Evolutionary conservation across 2,888 invertebrate species (phyloP), one percentile per base, ranked within the genome.

Genomic region (Hymenopus coronatus): DNA sequence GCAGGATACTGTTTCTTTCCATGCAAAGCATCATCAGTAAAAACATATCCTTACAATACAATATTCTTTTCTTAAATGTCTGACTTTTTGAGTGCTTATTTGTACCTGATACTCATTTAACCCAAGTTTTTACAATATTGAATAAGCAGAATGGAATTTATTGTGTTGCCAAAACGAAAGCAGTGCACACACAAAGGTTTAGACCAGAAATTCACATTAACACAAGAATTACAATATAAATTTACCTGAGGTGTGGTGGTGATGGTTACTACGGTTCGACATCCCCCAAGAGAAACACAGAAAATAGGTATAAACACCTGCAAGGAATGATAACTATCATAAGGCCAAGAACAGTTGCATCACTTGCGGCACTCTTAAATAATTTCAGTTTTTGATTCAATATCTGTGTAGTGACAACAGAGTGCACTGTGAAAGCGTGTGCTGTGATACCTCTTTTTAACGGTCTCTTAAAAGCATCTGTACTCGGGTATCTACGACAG

Each of bases 261-360:
- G n/a, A 85, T 40, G 15, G 46, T 85, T 85, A 46, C 20, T 28
- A 85, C 46, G 27, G 30, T 46, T 25, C 46, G 85, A 46, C 85
- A 85, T 25, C 85, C 46, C 40, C 46, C 85, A 46, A 85, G 27
- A n/a, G 85, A 85, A 46, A 46, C 27, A 85, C 85, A 85, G 85
- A 85, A 85, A 85, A n/a, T 46, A 85, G 85, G 85, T 46, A 85
- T 28, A 85, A 85, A 46, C 25, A 85, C 85, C 85, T 85, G 85
- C 27, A 85, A 85, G 27, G n/a, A 30, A 84, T 70, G 54, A 70
- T 70, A 70, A 70, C 25, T 70, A 70, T 70, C 25, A 70, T 70
- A 70, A 70, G 54, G 54, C 54, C 54, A 70, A 70, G 54, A 70
- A 70, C 54, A 70, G 54, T 4, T 70, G 20, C 54, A 70, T 70